Conservation (phyloP, 1,140 invertebrate genomes). For the Zaprionus davidi region DNA sequence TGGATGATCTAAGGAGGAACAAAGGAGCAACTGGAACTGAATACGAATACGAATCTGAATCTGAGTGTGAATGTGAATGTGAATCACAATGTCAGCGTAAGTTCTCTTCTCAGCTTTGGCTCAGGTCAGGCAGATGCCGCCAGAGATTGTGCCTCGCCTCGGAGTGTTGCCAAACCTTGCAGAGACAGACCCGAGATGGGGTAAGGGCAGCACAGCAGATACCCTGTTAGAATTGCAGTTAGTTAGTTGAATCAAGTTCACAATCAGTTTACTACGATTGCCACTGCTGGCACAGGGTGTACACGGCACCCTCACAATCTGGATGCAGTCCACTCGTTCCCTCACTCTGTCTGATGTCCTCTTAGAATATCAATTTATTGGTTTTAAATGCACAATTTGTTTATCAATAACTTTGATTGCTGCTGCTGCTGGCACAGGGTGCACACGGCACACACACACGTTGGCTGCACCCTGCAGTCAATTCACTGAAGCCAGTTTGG, state of each 20-base stretch:
- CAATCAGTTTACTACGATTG: neutral
- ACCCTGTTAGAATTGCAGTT: neutral
- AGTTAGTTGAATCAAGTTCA: neutral
- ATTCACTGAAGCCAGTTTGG: neutral
- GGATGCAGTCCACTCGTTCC: no score
- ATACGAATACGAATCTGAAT: neutral
- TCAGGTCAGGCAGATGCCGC: neutral
- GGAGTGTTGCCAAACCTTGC: conserved; percentile 2
- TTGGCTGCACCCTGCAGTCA: neutral
- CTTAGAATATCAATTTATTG: no score
- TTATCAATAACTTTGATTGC: neutral
- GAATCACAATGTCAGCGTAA: conserved; percentile 4
- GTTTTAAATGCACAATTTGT: no score
- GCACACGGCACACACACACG: neutral
- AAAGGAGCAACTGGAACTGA: neutral
- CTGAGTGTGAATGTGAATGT: neutral
- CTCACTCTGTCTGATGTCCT: no score
- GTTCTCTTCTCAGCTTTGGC: neutral
- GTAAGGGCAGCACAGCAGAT: neutral
- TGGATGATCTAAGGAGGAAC: neutral
- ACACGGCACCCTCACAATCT: neutral
- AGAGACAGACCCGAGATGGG: neutral
- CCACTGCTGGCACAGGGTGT: neutral
- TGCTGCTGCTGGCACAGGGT: neutral
- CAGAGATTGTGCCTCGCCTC: neutral